Base-by-base conservation (phyloP, 1,140 invertebrate genomes). In the Gryllus bimaculatus region DNA sequence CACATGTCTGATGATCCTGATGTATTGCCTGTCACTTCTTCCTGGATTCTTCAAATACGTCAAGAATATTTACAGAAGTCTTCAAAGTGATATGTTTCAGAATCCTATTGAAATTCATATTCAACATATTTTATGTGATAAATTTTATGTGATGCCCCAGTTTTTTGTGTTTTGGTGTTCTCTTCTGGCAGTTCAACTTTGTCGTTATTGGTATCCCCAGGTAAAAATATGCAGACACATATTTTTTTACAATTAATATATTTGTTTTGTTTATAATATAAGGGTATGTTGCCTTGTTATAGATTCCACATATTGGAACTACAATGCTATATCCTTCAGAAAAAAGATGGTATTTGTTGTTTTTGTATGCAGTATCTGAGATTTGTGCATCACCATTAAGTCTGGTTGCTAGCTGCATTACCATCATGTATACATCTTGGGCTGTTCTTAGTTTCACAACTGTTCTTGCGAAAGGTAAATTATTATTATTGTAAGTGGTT, bases 341-440 rank as follows among this genome's bases (percentile, higher is more conserved):
- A 21, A 49, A 74, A 49, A 84, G 85, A 75, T 86, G 85, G 85
- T 83, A 87, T 39, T 80, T 88, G 73, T 80, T 87, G 75, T 54
- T 88, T 26, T 81, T 89, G 26, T 87, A 85, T 26, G 84, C 84
- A 66, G 84, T 87, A 26, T 87, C 86, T 54, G 85, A 88, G 80
- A 86, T 88, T 49, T 89, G 88, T 82, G 84, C 85, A 39, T 88
- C 87, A 76, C 89, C 89, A n/a, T 82, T 90, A 21, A 87, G 86
- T 79, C 82, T 90, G 47, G 82, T 88, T 74, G 87, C 87, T 8
- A 85, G 89, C n/a, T 88, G 88, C 81, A 85, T 90, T 8, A 86
- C 88, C 1, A 86, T 90, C 12, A 87, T 87, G 8, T 89, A 89
- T 82, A 80, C 86, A 8, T 89, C 89, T 8, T 86, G 86, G 81